These are phyloP conservation scores for Trematocara caparti DNA, from an alignment of 2,797 vertebrate genomes.

Conservation along the genomic window DNA sequence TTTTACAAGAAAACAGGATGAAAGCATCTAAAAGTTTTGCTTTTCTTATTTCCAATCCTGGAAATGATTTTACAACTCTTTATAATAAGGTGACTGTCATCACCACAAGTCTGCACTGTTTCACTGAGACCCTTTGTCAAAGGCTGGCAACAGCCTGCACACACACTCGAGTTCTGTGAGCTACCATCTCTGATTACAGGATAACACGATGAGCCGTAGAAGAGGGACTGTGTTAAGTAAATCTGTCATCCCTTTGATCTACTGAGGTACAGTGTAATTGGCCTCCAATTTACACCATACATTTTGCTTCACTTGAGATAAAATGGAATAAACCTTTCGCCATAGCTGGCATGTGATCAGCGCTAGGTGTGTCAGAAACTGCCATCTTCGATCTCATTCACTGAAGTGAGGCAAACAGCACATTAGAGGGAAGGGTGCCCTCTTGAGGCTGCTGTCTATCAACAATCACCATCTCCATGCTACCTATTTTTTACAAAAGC, in stretches of 20 bases:
- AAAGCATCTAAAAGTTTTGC: neutral
- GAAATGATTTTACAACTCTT: neutral
- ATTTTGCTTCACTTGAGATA: neutral
- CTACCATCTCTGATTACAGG: neutral
- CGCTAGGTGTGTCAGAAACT: slow-evolving; percentile 26
- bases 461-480: neutral
- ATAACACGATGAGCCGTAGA: neutral
- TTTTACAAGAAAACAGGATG: neutral
- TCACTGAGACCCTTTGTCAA: neutral
- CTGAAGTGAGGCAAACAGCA: neutral
- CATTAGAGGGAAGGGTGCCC: slow-evolving; percentile 51
- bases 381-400: slow-evolving; percentile 39
- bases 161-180: neutral
- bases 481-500: neutral
- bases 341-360: slow-evolving; percentile 18
- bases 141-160: neutral
- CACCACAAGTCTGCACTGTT: neutral
- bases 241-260: slow-evolving; percentile 3
- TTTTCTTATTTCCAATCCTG: neutral
- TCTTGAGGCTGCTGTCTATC: slow-evolving; percentile 42
- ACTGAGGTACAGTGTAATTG: neutral
- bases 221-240: neutral
- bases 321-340: slow-evolving; percentile 4
- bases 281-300: neutral
- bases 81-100: neutral